phyloP scores from a whole-genome alignment of 2,888 invertebrate species.

The Coecobrya sp. region DNA sequence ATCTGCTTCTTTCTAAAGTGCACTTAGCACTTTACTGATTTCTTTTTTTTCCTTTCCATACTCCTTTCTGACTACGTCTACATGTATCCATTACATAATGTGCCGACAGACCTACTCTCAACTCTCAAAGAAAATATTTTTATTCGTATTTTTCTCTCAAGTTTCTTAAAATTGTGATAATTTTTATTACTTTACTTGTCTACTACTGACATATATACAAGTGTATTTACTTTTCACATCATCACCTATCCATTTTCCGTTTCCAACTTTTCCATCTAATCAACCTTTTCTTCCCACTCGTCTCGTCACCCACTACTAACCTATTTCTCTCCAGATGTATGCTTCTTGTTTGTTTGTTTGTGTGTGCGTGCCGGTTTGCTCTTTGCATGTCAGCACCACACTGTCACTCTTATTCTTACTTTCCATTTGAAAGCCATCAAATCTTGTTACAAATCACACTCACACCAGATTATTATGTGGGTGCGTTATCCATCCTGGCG shows the following conservation, averaged over 20 bases:
- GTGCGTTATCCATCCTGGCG: too few species aligned
- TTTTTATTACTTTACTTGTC: not conserved
- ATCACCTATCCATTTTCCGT: conserved; percentile 44
- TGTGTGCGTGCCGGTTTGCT: not conserved
- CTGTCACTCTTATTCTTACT: too few species aligned
- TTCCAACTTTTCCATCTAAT: conserved; percentile 5
- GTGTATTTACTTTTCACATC: not conserved
- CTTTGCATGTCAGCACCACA: too few species aligned
- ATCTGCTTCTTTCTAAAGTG: conserved; percentile 48
- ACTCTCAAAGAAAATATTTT: not conserved
- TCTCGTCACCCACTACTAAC: conserved; percentile 41
- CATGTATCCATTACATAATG: not conserved
- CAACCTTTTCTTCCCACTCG: not conserved
- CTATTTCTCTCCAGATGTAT: not conserved
- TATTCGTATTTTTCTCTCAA: not conserved
- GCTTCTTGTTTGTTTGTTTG: not conserved
- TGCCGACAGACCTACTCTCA: not conserved
- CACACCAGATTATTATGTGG: too few species aligned
- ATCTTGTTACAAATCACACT: too few species aligned
- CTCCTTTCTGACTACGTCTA: not conserved
- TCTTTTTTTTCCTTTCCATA: conserved; percentile 15
- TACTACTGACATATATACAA: not conserved
- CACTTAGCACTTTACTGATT: conserved; percentile 75
- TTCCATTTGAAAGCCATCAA: too few species aligned
- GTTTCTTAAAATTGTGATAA: conserved; percentile 13